Evolutionary conservation across 2,113 vertebrate genomes (phyloP), one percentile per base, ranked within the genome.

Genomic region (Eulacestoma nigropectus): DNA sequence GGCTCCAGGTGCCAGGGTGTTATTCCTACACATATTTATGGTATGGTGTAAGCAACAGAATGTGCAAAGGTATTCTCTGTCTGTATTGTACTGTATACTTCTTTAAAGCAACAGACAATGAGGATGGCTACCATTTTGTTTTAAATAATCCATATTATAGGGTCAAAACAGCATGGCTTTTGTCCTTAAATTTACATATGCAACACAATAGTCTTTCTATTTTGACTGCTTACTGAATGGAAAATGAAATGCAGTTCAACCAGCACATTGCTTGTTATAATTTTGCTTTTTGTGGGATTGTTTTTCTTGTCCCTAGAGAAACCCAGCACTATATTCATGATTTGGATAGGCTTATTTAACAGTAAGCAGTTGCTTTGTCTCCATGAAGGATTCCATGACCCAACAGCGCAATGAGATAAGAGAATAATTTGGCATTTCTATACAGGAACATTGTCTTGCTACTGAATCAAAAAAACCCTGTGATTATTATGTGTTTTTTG

Each of bases 251-350:
- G 22, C 52, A 56, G 32, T 90, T 81, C 86, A 93, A 74, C 42
- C 39, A 89, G 49, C 69, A n/a, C 35, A 30, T 72, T 87, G 47
- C 69, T 81, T 87, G 30, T 81, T 85, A 69, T 44, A 83, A 74
- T 76, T 90, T 73, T 86, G 30, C 23, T 74, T 95, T 95, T 77
- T 37, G 19, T 2, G 2, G 55, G 63, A 73, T 74, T 85, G 41
- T 60, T 91, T 78, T 95, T 83, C 67, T 68, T 76, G 29, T 95
- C 76, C 89, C 64, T 75, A 22, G 86, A 90, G 86, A 82, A 95
- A 84, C 8, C 19, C 47, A 75, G 35, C 47, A 75, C 89, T 94
- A 59, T 59, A 79, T 76, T 87, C 3, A 33, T 79, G 41, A 74
- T 81, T 89, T 94, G 67, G 59, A 27, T 46, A 70, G 50, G 18